phyloP scores from a whole-genome alignment of 1,140 invertebrate species.

The Drosophila mayri region DNA sequence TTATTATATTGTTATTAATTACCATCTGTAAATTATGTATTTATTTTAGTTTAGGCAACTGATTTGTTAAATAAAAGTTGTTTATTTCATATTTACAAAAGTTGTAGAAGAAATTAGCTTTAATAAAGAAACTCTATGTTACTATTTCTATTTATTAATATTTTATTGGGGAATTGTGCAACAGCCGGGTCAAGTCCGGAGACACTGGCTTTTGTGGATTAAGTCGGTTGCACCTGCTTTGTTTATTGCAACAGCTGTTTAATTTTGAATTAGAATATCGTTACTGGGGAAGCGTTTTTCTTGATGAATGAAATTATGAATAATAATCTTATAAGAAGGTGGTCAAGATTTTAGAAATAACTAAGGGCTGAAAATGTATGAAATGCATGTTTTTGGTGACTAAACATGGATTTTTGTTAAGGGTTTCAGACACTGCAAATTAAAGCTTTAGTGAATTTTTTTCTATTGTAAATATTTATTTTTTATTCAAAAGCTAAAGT shows the following conservation, averaged over 20 bases:
- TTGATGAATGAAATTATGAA: background rate
- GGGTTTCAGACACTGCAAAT: background rate
- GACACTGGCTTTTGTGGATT: background rate
- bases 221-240: slow-evolving; percentile 9
- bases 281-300: background rate
- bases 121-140: background rate
- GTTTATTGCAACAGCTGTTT: slow-evolving; percentile 22
- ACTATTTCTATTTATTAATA: background rate
- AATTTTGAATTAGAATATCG: background rate
- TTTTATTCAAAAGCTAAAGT: background rate
- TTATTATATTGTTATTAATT: background rate
- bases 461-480: too few relatives aligned
- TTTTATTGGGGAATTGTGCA: background rate
- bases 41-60: slow-evolving; percentile 26
- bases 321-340: background rate
- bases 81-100: background rate
- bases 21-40: slow-evolving; percentile 18
- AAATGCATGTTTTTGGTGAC: background rate
- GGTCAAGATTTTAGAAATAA: too few relatives aligned
- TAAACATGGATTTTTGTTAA: background rate
- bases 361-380: too few relatives aligned
- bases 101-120: too few relatives aligned
- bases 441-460: background rate
- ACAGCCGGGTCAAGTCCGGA: background rate
- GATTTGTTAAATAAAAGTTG: background rate